Percentiles rank a stretch among this genome's conserved stretches.
Evolutionary conservation across 2,113 vertebrate genomes (phyloP).

Genomic region (Leucosticte australis): DNA sequence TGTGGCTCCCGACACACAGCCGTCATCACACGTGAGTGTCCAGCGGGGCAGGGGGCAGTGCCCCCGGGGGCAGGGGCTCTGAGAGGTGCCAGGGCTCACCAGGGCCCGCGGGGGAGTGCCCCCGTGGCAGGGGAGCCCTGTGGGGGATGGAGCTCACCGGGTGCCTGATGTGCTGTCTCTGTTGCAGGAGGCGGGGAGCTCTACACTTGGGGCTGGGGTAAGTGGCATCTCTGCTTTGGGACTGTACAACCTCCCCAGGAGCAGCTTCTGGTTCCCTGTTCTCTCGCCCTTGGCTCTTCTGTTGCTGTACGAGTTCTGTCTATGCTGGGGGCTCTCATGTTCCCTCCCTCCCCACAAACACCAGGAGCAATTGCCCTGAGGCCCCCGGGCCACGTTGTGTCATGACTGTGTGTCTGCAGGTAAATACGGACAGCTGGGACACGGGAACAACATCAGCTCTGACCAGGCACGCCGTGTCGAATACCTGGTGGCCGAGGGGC

Average conservation of each 20-base stretch:
- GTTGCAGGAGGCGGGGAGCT: conserved; percentile 84
- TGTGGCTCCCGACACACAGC: conserved; percentile 93
- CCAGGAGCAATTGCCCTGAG: neutral
- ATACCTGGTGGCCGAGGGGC: conserved; percentile 68
- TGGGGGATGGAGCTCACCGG: accelerated
- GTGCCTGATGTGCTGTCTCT: neutral
- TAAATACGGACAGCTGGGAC: conserved; percentile 93
- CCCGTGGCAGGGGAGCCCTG: no score
- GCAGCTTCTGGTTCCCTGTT: neutral
- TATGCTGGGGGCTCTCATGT: accelerated
- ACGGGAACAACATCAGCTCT: conserved; percentile 65
- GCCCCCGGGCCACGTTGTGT: accelerated
- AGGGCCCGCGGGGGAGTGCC: no score
- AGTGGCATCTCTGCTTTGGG: conserved; percentile 38
- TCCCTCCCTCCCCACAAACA: accelerated
- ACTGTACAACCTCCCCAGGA: accelerated
- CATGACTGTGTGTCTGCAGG: conserved; percentile 60
- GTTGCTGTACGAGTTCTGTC: accelerated
- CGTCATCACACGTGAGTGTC: conserved; percentile 81
- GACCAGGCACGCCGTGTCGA: conserved; percentile 80
- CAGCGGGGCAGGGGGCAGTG: neutral
- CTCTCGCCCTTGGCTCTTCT: neutral
- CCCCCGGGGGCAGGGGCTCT: no score
- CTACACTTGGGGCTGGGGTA: conserved; percentile 98
- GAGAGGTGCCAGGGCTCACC: no score